A percentile compares a stretch with the other conserved stretches of the same genome.
Evolutionary conservation across 1,140 invertebrate genomes (phyloP).

Genomic region (Pachypsylla venusta): DNA sequence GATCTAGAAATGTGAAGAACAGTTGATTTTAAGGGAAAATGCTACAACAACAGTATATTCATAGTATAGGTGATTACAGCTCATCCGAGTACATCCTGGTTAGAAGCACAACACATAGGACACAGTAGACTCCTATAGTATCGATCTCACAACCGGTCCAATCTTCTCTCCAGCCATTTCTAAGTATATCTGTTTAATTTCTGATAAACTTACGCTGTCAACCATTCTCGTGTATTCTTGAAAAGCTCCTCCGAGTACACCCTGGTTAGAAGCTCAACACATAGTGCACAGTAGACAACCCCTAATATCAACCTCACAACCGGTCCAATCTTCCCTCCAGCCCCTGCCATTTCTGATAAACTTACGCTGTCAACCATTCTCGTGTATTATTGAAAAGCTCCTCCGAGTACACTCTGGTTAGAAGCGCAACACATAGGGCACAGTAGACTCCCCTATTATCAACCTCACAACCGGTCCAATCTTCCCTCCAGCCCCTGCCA

Average conservation of each 20-base stretch:
- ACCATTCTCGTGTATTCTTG: constrained; percentile 76
- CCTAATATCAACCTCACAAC: constrained; percentile 90
- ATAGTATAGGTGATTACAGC: too few species aligned
- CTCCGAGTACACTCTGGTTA: constrained; percentile 65
- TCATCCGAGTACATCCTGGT: constrained; percentile 64
- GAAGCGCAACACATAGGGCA: constrained; percentile 71
- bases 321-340: too few species aligned
- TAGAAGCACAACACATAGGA: constrained; percentile 69
- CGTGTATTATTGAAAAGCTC: constrained; percentile 71
- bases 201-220: constrained; percentile 44
- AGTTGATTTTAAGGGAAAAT: too few species aligned
- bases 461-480: constrained; percentile 90
- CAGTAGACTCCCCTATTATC: constrained; percentile 94
- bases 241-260: constrained; percentile 61
- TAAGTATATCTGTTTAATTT: too few species aligned
- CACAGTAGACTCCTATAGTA: constrained; percentile 90
- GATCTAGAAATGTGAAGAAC: too few species aligned
- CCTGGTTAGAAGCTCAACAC: constrained; percentile 77
- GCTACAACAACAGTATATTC: too few species aligned
- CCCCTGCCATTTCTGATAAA: too few species aligned
- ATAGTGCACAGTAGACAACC: constrained; percentile 86
- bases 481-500: too few species aligned
- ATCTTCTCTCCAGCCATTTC: too few species aligned
- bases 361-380: constrained; percentile 68
- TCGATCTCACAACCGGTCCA: constrained; percentile 96